phyloP scores from a whole-genome alignment of 2,113 vertebrate species.

The Podarcis muralis region DNA sequence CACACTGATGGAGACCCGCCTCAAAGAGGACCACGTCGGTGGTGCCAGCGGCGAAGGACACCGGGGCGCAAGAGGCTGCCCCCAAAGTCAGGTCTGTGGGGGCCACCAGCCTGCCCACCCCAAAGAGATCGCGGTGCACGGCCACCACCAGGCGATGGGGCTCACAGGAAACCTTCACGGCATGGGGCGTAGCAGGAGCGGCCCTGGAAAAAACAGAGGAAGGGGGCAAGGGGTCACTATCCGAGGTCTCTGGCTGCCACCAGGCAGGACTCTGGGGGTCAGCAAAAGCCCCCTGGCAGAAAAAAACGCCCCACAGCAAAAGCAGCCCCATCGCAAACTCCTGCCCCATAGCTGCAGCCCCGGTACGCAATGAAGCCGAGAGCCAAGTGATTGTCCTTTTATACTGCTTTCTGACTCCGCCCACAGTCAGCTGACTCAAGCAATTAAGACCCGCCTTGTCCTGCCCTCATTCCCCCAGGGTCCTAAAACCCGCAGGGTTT shows the following conservation, averaged over 20 bases:
- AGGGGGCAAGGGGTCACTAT: background rate
- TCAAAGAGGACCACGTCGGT: constrained; percentile 2
- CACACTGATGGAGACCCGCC: constrained; percentile 34
- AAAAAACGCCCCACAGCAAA: background rate
- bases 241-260: rapidly evolving
- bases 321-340: too few relatives aligned
- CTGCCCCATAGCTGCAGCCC: background rate
- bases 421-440: background rate
- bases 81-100: constrained; percentile 7
- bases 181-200: rapidly evolving
- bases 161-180: constrained; percentile 14
- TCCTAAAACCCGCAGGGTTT: background rate
- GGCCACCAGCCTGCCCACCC: constrained; percentile 33
- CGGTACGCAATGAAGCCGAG: rapidly evolving
- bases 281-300: background rate
- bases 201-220: background rate
- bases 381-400: background rate
- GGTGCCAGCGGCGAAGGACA: background rate
- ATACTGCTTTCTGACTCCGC: background rate
- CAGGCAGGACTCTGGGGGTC: background rate
- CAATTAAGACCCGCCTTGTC: background rate
- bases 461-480: background rate
- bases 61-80: background rate
- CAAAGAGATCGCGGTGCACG: constrained; percentile 36
- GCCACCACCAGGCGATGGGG: constrained; percentile 50